Evolutionary conservation across 2,113 vertebrate genomes (phyloP).

Genomic region (Elachura formosa): DNA sequence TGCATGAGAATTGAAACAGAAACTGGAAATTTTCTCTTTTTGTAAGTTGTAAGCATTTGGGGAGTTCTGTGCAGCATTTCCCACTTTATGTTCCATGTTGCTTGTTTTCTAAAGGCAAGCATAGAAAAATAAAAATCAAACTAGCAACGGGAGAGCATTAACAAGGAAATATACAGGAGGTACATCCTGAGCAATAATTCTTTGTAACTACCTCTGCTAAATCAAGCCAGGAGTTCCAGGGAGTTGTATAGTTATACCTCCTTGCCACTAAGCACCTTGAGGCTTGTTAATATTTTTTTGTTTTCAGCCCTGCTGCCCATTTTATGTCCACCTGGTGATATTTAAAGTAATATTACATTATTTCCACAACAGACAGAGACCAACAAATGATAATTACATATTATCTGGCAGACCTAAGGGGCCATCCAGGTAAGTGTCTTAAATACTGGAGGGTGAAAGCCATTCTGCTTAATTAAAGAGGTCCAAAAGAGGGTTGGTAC

Average conservation of each 20-base stretch:
- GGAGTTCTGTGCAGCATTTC: background rate
- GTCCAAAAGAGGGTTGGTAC: background rate
- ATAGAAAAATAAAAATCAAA: conserved; percentile 34
- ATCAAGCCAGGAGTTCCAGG: background rate
- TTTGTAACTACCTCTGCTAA: conserved; percentile 6
- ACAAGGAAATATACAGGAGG: background rate
- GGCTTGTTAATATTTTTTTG: background rate
- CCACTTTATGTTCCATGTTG: background rate
- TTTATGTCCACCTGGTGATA: background rate
- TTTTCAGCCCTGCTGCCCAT: background rate
- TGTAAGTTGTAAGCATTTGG: background rate
- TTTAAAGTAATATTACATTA: background rate
- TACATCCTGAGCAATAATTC: conserved; percentile 17
- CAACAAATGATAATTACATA: background rate
- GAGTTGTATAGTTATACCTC: background rate
- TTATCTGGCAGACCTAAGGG: background rate
- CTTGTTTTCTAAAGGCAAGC: background rate
- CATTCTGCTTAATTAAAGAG: background rate
- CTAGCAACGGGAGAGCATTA: background rate
- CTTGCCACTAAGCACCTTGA: background rate
- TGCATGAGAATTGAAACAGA: background rate
- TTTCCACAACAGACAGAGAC: background rate
- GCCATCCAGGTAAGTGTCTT: background rate
- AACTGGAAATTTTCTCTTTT: background rate
- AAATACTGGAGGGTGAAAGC: background rate